These are phyloP conservation scores for Corapipo altera DNA, from an alignment of 2,113 vertebrate genomes.

Conservation along the genomic window DNA sequence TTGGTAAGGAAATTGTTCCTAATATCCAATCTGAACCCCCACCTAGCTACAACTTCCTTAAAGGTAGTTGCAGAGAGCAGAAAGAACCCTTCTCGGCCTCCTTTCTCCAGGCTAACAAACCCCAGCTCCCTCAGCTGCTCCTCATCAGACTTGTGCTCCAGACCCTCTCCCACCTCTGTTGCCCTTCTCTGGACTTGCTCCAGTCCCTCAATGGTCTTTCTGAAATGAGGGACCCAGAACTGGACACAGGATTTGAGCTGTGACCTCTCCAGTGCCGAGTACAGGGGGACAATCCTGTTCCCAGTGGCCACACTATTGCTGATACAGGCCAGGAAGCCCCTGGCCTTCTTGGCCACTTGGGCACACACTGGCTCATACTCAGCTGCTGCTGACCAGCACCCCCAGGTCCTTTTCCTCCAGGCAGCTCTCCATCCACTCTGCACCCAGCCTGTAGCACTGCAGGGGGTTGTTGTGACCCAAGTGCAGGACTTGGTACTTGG, in stretches of 20 bases:
- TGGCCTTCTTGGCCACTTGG: neutral
- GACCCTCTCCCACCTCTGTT: neutral
- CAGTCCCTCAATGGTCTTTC: neutral
- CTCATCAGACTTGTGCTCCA: neutral
- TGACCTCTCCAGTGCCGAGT: fast-evolving
- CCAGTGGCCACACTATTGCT: neutral
- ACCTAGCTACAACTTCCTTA: neutral
- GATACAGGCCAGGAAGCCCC: neutral
- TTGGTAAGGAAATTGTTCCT: neutral
- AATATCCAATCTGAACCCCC: neutral
- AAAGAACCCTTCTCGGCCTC: neutral
- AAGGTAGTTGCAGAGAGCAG: neutral
- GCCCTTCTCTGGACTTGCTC: neutral
- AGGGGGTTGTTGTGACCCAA: neutral
- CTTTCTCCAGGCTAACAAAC: neutral
- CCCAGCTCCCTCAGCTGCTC: neutral
- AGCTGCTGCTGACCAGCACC: fast-evolving
- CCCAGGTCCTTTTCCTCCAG: neutral
- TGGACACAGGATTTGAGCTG: neutral
- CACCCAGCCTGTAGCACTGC: fast-evolving
- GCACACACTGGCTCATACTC: neutral
- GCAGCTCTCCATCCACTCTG: neutral
- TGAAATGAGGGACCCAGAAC: neutral
- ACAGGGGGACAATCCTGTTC: too few species aligned
- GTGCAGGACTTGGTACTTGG: neutral